Base-by-base conservation (phyloP, 2,888 invertebrate genomes). In the Torymus tubicola region DNA sequence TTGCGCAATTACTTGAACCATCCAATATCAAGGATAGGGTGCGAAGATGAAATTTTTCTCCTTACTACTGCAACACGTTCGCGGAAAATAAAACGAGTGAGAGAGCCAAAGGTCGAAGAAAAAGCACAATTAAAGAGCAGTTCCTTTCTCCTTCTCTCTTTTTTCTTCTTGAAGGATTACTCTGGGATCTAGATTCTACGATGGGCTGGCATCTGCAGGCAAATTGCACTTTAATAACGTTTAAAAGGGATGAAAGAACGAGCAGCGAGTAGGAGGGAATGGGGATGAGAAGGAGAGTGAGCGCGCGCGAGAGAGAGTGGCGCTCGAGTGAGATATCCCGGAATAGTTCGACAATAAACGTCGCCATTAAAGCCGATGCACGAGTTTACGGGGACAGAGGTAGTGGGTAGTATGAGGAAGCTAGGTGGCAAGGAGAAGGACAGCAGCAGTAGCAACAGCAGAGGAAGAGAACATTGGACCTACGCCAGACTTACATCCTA, bases 311-410 rank as follows among this genome's bases (percentile, higher is more conserved):
- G 42, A 42, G 42, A 42, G 42, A 42, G 8, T 42, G 42, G 42
- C 42, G 42, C 42, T 42, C 42, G 42, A 42, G 42, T 42, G 42
- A 42, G 42, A 13, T 42, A 58, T 58, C 58, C 60, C 60, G 50
- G 42, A 75, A 78, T 71, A 67, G 74, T 78, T 65, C 53, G 75
- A 72, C 76, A 72, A 82, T 82, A 82, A 82, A 82, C 82, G 79
- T 79, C 79, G 75, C 57, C 61, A 18, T 78, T 81, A 74, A 74
- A 78, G 53, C 42, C 63, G 57, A 58, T 53, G 63, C 61, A 42
- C 63, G 55, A 70, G 78, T 70, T 70, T 74, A 75, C 64, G 57
- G 21, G 42, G 18, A 42, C 42, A 42, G 42, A 42, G 42, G 42
- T 4, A 42, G 42, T 8, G 42, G 42, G 42, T 42, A 8, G 42